phyloP scores from a whole-genome alignment of 2,888 invertebrate species.

The Trichacis sp. region DNA sequence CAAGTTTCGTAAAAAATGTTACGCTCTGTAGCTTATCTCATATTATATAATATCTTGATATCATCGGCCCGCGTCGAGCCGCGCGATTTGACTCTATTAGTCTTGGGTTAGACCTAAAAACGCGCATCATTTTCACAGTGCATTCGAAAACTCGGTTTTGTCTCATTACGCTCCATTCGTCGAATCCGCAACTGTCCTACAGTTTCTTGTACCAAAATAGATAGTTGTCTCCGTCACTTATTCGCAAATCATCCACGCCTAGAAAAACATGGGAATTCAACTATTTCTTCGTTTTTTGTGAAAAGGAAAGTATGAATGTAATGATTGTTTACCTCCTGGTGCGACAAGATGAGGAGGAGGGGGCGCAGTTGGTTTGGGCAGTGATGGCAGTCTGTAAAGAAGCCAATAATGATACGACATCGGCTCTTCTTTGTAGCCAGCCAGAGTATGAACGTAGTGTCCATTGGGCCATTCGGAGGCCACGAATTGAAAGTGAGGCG shows the following conservation, averaged over 20 bases:
- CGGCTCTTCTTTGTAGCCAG: constrained; percentile 83
- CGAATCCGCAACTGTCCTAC: constrained; percentile 64
- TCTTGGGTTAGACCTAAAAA: constrained; percentile 28
- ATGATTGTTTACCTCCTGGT: constrained; percentile 86
- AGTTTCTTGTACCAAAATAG: constrained; percentile 94
- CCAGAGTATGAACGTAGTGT: constrained; percentile 90
- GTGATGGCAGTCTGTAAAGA: constrained; percentile 83
- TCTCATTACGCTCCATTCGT: constrained; percentile 18
- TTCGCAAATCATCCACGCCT: constrained; percentile 89
- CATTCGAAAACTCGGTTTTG: constrained; percentile 20
- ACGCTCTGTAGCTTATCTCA: constrained; percentile 56
- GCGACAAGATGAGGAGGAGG: constrained; percentile 90
- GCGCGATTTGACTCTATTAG: too few relatives aligned
- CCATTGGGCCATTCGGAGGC: constrained; percentile 94
- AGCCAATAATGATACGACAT: constrained; percentile 91
- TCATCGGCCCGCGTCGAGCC: constrained; percentile 42
- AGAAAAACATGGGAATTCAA: constrained; percentile 51
- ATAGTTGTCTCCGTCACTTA: constrained; percentile 90
- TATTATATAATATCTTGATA: constrained; percentile 45
- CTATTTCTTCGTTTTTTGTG: not conserved
- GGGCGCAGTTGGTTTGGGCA: constrained; percentile 83
- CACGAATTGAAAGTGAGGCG: constrained; percentile 78
- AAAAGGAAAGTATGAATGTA: not conserved
- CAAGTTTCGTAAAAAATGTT: constrained; percentile 66
- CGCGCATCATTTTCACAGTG: constrained; percentile 35